Evolutionary conservation across 2,888 invertebrate genomes (phyloP).

Genomic region (Calephelis perditalis): DNA sequence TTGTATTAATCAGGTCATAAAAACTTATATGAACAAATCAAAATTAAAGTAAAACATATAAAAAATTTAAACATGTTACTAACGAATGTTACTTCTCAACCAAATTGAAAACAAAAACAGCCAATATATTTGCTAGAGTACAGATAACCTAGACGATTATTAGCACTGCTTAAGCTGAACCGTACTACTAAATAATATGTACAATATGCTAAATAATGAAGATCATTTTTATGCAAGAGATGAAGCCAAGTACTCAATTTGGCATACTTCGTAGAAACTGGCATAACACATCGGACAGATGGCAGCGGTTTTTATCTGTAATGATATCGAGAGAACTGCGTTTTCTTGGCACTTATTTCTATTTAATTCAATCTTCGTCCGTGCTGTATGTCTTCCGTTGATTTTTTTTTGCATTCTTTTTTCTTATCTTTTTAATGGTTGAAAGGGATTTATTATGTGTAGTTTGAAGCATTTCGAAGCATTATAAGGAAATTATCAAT

Average conservation of each 20-base stretch:
- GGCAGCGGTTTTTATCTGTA: conserved; percentile 32
- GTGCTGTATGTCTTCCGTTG: conserved; percentile 6
- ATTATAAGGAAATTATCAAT: no score
- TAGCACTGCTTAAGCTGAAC: neutral
- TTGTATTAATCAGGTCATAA: no score
- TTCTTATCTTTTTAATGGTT: neutral
- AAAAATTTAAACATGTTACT: no score
- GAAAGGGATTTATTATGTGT: neutral
- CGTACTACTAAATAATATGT: conserved; percentile 3
- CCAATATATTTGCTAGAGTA: neutral
- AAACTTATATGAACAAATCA: no score
- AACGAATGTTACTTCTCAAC: no score
- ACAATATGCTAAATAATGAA: conserved; percentile 30
- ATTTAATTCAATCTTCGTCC: conserved; percentile 31
- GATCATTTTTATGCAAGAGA: conserved; percentile 31
- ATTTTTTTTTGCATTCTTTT: conserved; percentile 12
- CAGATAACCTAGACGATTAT: neutral
- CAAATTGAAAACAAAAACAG: no score
- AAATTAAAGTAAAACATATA: no score
- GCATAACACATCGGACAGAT: conserved; percentile 33
- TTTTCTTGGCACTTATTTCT: conserved; percentile 30
- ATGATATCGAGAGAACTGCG: conserved; percentile 33
- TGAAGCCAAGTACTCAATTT: conserved; percentile 33
- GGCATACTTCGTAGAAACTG: conserved; percentile 33
- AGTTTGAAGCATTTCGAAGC: no score